phyloP scores from a whole-genome alignment of 2,888 invertebrate genomes.

The Pristionchus mayeri region DNA sequence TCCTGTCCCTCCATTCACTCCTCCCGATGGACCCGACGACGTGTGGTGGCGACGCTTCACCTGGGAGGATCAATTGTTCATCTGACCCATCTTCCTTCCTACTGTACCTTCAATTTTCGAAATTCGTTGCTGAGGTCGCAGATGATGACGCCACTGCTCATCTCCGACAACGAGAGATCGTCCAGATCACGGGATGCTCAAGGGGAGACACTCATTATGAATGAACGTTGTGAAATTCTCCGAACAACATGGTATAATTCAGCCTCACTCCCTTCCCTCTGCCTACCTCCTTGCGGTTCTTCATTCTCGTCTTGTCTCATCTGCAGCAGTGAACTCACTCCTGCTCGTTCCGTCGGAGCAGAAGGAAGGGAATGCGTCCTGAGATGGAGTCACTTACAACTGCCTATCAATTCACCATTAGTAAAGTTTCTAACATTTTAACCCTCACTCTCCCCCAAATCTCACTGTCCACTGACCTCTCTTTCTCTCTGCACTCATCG shows the following conservation, averaged over 20 bases:
- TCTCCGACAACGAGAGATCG: constrained; percentile 52
- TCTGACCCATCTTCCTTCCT: not conserved
- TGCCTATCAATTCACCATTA: no score
- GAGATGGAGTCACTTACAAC: no score
- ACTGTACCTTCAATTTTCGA: constrained; percentile 55
- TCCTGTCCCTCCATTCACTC: not conserved
- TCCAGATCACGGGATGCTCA: constrained; percentile 27
- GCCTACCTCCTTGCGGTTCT: not conserved
- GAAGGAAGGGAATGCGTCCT: not conserved
- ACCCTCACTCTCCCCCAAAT: not conserved
- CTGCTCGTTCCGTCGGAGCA: not conserved
- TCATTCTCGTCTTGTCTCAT: constrained; percentile 18
- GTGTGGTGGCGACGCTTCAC: constrained; percentile 48
- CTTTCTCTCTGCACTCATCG: constrained; percentile 1
- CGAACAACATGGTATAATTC: no score
- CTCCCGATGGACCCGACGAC: not conserved
- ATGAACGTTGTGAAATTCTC: not conserved
- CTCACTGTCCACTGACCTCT: not conserved
- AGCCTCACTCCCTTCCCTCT: not conserved
- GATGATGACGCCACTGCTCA: constrained; percentile 60
- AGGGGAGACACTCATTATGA: not conserved
- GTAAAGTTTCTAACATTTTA: no score
- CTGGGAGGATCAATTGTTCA: not conserved
- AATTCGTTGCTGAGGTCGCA: constrained; percentile 59
- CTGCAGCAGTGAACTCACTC: not conserved